Percentiles rank a stretch among this genome's conserved stretches.
Evolutionary conservation across 1,140 invertebrate genomes (phyloP).

Genomic region (Drosophila chauvacae): DNA sequence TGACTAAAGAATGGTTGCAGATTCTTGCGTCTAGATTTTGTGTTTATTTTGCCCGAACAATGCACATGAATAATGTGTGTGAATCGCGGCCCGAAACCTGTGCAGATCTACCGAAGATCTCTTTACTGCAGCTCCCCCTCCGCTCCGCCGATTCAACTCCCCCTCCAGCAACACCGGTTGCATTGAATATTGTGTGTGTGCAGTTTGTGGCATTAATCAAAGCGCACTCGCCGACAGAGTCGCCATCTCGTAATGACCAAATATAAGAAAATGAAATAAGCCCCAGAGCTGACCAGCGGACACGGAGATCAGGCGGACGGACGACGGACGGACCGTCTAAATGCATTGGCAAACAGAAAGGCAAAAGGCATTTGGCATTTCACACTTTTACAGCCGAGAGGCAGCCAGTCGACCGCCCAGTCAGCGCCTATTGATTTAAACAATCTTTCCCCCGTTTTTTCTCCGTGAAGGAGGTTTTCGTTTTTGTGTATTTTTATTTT

Average conservation of each 20-base stretch:
- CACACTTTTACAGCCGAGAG: conserved; percentile 79
- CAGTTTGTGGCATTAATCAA: conserved; percentile 79
- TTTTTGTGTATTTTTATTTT: conserved; percentile 28
- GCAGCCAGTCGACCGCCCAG: conserved; percentile 43
- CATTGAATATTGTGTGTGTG: conserved; percentile 57
- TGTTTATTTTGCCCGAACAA: conserved; percentile 79
- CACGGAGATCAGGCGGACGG: conserved; percentile 20
- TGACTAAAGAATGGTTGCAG: conserved; percentile 76
- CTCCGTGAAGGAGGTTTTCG: conserved; percentile 6
- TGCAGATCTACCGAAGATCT: conserved; percentile 68
- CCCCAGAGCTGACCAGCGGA: conserved; percentile 34
- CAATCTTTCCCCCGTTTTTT: conserved; percentile 46
- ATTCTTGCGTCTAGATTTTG: conserved; percentile 82
- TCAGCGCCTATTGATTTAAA: conserved; percentile 68
- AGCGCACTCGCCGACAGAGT: conserved; percentile 70
- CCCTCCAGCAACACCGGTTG: conserved; percentile 8
- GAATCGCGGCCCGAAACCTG: conserved; percentile 75
- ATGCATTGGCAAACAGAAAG: conserved; percentile 72
- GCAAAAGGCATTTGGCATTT: conserved; percentile 75
- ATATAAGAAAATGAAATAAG: conserved; percentile 61
- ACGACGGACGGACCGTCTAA: conserved; percentile 58
- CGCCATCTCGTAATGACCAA: conserved; percentile 67
- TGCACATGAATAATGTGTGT: conserved; percentile 83
- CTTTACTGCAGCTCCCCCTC: neutral
- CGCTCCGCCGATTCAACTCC: conserved; percentile 7